Conservation (phyloP, 2,113 vertebrate species). For the Rhinolophus sinicus region DNA sequence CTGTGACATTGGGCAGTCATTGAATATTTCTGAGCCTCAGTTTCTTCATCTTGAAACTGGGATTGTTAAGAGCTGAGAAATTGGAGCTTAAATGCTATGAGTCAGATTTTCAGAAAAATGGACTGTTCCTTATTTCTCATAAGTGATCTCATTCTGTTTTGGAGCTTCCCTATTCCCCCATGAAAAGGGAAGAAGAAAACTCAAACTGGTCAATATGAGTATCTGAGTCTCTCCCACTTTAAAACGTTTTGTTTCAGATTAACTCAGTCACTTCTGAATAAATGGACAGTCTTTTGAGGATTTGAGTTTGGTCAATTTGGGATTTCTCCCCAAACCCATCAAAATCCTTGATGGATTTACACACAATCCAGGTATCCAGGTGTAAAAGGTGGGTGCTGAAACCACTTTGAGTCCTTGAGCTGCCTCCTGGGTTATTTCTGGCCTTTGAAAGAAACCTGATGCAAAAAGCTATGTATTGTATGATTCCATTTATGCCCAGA, state of each 20-base stretch:
- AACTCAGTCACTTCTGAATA: background rate
- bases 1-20: background rate
- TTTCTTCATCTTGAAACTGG: conserved; percentile 1
- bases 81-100: background rate
- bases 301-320: background rate
- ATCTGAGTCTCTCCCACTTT: background rate
- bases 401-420: background rate
- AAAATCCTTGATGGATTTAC: background rate
- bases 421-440: background rate
- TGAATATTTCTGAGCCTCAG: background rate
- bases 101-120: conserved; percentile 49
- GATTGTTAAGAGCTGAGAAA: background rate
- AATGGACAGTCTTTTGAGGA: background rate
- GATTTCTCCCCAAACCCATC: background rate
- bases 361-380: no score
- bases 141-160: conserved; percentile 40
- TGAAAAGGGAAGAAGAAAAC: conserved; percentile 49
- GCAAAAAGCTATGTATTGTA: background rate
- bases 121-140: conserved; percentile 56
- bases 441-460: background rate
- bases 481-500: background rate
- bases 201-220: background rate
- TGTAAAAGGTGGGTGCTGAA: background rate
- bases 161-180: background rate
- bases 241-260: background rate